These are phyloP conservation scores for Taxidea taxus DNA, from an alignment of 2,113 vertebrate genomes.

Conservation along the genomic window DNA sequence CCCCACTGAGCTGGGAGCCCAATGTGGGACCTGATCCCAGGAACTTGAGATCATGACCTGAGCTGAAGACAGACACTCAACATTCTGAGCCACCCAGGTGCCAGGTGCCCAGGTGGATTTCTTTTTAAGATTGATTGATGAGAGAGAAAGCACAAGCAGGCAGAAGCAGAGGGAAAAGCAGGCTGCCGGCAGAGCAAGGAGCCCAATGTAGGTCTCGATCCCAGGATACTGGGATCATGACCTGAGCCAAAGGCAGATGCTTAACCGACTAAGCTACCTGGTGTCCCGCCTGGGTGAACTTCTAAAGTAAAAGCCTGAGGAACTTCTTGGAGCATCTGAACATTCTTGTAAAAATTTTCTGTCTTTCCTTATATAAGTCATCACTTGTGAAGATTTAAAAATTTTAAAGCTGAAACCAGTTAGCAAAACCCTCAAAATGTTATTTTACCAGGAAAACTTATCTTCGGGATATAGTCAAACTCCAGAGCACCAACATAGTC, in stretches of 20 bases:
- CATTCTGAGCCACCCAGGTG: no score
- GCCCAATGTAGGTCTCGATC: background rate
- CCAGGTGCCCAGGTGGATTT: no score
- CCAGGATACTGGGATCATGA: background rate
- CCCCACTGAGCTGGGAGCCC: no score
- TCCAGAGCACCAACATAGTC: background rate
- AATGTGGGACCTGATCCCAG: no score
- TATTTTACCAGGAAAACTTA: background rate
- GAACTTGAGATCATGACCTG: no score
- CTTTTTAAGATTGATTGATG: no score
- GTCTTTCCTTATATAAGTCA: background rate
- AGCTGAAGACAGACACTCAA: no score
- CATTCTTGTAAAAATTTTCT: background rate
- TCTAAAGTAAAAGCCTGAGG: background rate
- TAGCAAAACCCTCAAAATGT: conserved; percentile 5
- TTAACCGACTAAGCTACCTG: background rate
- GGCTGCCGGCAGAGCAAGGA: background rate
- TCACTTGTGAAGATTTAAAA: background rate
- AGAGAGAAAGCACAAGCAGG: background rate
- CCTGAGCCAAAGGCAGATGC: background rate
- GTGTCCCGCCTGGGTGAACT: background rate
- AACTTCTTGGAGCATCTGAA: background rate
- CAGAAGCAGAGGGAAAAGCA: background rate
- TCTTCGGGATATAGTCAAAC: background rate
- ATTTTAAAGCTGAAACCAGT: background rate